Conservation (phyloP, 53 echinoderm and acorn worm species). For the Pentamera pediparva region DNA sequence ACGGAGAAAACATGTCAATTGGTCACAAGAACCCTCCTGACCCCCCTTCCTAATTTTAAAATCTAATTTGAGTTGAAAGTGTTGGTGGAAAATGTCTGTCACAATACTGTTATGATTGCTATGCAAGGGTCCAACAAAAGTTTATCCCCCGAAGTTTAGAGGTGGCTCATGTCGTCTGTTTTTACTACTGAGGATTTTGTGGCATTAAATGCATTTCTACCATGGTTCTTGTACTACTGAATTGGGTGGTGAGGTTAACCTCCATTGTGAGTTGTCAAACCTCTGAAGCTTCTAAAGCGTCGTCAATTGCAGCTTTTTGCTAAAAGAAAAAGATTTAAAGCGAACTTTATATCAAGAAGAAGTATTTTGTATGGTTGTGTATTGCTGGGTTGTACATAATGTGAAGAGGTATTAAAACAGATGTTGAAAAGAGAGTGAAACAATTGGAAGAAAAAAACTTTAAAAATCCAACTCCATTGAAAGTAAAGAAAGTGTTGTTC, state of each 20-base stretch:
- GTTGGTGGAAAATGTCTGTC: conserved; percentile 31
- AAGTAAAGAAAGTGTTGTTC: conserved; percentile 9
- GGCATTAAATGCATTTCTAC: conserved; percentile 42
- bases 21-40: too few relatives aligned
- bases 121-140: conserved; percentile 35
- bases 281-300: conserved; percentile 27
- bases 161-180: too few relatives aligned
- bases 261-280: too few relatives aligned
- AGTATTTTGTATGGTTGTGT: conserved; percentile 38
- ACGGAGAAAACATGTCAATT: too few relatives aligned
- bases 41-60: not conserved
- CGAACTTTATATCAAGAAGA: too few relatives aligned
- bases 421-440: not conserved
- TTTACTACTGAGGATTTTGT: conserved; percentile 29
- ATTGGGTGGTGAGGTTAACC: too few relatives aligned
- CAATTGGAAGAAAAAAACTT: conserved; percentile 13
- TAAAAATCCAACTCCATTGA: conserved; percentile 28
- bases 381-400: conserved; percentile 32
- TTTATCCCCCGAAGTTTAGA: not conserved
- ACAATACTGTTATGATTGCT: conserved; percentile 22
- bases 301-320: conserved; percentile 23
- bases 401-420: conserved; percentile 25
- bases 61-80: conserved; percentile 19
- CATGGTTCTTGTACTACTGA: conserved; percentile 33
- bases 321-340: too few relatives aligned